Evolutionary conservation across 2,888 invertebrate genomes (phyloP), one percentile per base, ranked within the genome.

Genomic region (Bugula neritina): DNA sequence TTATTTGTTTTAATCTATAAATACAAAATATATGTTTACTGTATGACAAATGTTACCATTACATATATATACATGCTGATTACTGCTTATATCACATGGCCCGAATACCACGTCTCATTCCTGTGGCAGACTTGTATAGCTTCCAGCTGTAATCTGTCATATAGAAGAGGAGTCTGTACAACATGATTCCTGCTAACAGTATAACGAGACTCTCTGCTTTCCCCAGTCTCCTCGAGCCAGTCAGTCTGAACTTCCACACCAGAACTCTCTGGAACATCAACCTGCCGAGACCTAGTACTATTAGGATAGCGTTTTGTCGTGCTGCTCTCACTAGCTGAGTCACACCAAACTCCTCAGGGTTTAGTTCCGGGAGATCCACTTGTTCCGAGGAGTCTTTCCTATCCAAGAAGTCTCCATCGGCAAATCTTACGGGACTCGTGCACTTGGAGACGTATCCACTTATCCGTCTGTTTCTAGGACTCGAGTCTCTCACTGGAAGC

Each of bases 391-490:
- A 27, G 31, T 63, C 63, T 31, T 34, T 63, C 31, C n/a, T 63
- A 27, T 63, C 17, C 31, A 34, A 31, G 5, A 3, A 5, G 63
- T 63, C 63, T 63, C 63, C 63, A 3, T 13, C 5, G 13, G 29
- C 63, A 63, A 63, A 63, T 3, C n/a, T 2, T 25, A 63, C 31
- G 3, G 63, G 63, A 34, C 63, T 63, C 13, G 13, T 31, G 31
- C 31, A 63, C 31, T 63, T 63, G n/a, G 63, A 63, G 10, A 63
- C 31, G 31, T 25, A 63, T 29, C 63, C 63, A 31, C 27, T n/a
- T 13, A 10, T 2, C 5, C 10, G 17, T 31, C 27, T 25, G 3
- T 31, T 63, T 34, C 27, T 63, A 31, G 63, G 29, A 43, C 10
- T 5, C 17, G 43, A 10, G 17, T 43, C 43, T 17, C 17, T 43